A percentile compares a stretch with the other conserved stretches of the same genome.
These are phyloP conservation scores for Nixonia krombeini DNA, from an alignment of 1,140 invertebrate genomes.

Conservation along the genomic window DNA sequence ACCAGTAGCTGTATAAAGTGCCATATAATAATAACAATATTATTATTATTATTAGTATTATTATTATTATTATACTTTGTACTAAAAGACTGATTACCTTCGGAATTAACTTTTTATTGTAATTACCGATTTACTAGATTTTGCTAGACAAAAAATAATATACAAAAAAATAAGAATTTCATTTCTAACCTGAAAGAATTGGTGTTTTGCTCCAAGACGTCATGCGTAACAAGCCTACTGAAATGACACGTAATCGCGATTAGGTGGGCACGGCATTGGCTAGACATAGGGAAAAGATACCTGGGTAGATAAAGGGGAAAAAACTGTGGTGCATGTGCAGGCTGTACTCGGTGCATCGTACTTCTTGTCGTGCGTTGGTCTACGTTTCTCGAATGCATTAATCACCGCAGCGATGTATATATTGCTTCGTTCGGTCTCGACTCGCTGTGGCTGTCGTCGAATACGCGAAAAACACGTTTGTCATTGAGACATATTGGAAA, in stretches of 20 bases:
- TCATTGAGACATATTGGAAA: conserved; percentile 31
- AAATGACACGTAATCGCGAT: conserved; percentile 57
- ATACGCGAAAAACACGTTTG: conserved; percentile 34
- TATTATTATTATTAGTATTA: no score
- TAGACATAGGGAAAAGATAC: conserved; percentile 51
- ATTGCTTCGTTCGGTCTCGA: conserved; percentile 42
- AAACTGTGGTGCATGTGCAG: conserved; percentile 62
- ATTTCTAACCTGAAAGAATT: no score
- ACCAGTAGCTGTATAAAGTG: no score
- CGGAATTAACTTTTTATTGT: no score
- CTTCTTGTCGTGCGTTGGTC: conserved; percentile 54
- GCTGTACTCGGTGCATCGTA: conserved; percentile 47
- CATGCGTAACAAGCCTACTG: conserved; percentile 37
- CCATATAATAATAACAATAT: no score
- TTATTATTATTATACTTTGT: no score
- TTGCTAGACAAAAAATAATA: no score
- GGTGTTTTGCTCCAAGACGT: no score
- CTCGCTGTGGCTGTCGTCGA: conserved; percentile 22
- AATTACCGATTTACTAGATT: no score
- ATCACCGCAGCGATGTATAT: conserved; percentile 43
- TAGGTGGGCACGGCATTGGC: conserved; percentile 42
- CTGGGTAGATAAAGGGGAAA: conserved; percentile 58
- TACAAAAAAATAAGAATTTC: no score
- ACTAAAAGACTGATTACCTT: no score
- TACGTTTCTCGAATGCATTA: conserved; percentile 53